Evolutionary conservation across 2,888 invertebrate species (phyloP).

Genomic region (Brenthis ino): DNA sequence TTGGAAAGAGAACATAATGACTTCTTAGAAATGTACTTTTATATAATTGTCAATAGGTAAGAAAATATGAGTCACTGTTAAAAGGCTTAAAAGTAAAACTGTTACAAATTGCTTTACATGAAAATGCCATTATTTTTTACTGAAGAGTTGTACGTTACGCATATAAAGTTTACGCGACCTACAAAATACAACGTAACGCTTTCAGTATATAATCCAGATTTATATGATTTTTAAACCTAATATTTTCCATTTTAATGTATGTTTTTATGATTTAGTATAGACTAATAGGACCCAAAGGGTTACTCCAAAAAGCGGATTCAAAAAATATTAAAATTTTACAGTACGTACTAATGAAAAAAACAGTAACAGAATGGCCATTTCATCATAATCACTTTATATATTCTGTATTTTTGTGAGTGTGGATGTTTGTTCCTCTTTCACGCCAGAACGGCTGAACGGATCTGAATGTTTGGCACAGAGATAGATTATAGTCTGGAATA

Average conservation of each 20-base stretch:
- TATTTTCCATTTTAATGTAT: conserved; percentile 26
- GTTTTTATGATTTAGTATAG: conserved; percentile 16
- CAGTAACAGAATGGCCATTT: no score
- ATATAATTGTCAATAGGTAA: background rate
- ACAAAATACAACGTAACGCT: conserved; percentile 33
- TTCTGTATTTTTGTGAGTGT: no score
- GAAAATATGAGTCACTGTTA: conserved; percentile 4
- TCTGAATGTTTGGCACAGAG: no score
- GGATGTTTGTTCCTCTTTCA: no score
- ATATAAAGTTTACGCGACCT: conserved; percentile 28
- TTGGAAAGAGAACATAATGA: no score
- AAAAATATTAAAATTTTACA: background rate
- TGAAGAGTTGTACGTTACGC: conserved; percentile 28
- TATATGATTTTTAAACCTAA: conserved; percentile 28
- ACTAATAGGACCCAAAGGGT: conserved; percentile 16
- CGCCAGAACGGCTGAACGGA: no score
- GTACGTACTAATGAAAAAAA: no score
- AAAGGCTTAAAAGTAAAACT: conserved; percentile 25
- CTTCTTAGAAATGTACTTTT: no score
- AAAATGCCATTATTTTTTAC: conserved; percentile 35
- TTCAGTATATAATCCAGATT: conserved; percentile 36
- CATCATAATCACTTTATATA: no score
- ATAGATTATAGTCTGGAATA: no score
- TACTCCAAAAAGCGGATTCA: background rate
- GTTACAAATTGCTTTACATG: conserved; percentile 32